These are phyloP conservation scores for Spilosoma lubricipeda DNA, from an alignment of 2,888 invertebrate genomes.

Conservation along the genomic window DNA sequence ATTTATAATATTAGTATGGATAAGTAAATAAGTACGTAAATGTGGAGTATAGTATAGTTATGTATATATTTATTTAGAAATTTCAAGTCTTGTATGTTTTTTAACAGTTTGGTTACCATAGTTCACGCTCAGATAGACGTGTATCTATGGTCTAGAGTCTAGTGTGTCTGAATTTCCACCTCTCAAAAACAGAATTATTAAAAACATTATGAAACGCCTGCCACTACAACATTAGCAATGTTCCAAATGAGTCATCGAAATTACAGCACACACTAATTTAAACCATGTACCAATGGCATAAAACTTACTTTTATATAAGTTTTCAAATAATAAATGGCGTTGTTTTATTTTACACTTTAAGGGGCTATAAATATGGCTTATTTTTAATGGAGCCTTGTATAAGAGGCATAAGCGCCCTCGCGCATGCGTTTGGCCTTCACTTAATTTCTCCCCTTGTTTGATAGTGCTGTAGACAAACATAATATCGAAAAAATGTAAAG, in stretches of 20 bases:
- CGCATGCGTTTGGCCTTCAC: conserved; percentile 42
- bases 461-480: conserved; percentile 32
- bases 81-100: too few species aligned
- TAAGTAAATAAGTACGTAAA: too few species aligned
- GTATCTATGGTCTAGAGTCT: too few species aligned
- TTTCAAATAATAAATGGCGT: background rate
- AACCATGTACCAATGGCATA: accelerated
- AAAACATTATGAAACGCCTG: conserved; percentile 21
- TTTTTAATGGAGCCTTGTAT: background rate
- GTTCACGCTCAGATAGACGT: too few species aligned
- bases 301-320: conserved; percentile 7
- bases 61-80: too few species aligned
- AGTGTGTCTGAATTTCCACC: too few species aligned
- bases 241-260: conserved; percentile 21
- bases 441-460: conserved; percentile 29
- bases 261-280: background rate
- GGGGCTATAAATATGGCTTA: accelerated
- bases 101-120: too few species aligned
- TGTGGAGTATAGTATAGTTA: too few species aligned
- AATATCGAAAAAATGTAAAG: conserved; percentile 6
- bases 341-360: conserved; percentile 10
- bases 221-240: conserved; percentile 19
- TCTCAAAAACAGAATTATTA: too few species aligned
- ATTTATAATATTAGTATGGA: too few species aligned
- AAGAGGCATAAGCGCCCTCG: conserved; percentile 23